Evolutionary conservation across 2,888 invertebrate species (phyloP), one percentile per base, ranked within the genome.

Genomic region (Parnassius apollo): DNA sequence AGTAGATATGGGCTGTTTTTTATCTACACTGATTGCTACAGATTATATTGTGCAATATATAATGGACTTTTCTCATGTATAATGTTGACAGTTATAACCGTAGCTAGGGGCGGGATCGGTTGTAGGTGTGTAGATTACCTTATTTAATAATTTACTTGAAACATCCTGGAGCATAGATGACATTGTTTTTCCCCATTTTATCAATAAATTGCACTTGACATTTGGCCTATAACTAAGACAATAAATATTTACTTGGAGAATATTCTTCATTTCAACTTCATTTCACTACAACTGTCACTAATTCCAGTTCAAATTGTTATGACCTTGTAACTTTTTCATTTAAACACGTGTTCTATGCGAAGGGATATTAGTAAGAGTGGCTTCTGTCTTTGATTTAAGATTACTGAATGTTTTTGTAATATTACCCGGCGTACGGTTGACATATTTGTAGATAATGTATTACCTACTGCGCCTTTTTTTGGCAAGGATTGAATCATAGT

Each of bases 1-100:
- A 73, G 78, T 86, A 86, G 87, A 78, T 71, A 82, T 82, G 86
- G 86, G 86, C 88, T 88, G 88, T 84, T 86, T 83, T 81, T 78
- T 70, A 70, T 72, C 75, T 72, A 71, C 80, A 80, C 80, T 66
- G 76, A 78, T 71, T 77, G 82, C 82, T 76, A 76, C 76, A 78
- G 77, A 75, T 71, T 66, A 73, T 72, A 74, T 71, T 78, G 79
- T 82, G 81, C 81, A 81, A 82, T 81, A 80, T 76, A 67, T 75
- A 75, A 75, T 74, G 69, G 69, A 74, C 65, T 76, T 62, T 76
- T 73, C 69, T 72, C 71, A 73, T 78, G 75, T 80, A 75, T 79
- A 76, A 64, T 77, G 73, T 80, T 76, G 75, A 73, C 68, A 72
- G 70, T 56, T 54, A 13, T 66, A 76, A 76, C 76, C 70, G 83